Conservation (phyloP, 2,888 invertebrate species). For the Rugalucina vietnamica region DNA sequence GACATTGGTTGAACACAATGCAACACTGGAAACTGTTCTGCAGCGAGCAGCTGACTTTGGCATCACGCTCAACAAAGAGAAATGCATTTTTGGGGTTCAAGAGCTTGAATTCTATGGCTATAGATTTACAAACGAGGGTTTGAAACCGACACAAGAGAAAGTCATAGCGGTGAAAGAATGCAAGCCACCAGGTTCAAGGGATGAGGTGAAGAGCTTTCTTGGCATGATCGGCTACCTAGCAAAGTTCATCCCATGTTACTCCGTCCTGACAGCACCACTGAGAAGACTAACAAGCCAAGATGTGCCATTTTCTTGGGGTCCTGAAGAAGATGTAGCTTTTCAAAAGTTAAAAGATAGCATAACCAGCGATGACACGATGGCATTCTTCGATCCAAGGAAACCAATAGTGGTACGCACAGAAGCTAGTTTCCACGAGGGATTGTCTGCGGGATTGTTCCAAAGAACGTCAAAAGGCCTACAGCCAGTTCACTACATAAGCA, state of each 20-base stretch:
- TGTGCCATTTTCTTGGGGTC: not conserved
- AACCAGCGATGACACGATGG: slow-evolving; percentile 5
- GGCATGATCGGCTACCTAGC: slow-evolving; percentile 26
- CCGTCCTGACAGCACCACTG: not conserved
- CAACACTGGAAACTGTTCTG: not conserved
- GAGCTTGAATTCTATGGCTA: slow-evolving; percentile 25
- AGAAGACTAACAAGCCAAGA: not conserved
- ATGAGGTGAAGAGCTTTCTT: slow-evolving; percentile 17
- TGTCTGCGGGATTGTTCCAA: not conserved
- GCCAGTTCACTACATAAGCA: slow-evolving; percentile 38
- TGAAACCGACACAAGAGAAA: slow-evolving; percentile 19
- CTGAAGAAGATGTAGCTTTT: slow-evolving; percentile 15
- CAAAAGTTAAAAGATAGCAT: slow-evolving; percentile 17
- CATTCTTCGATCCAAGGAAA: not conserved
- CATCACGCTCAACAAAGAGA: not conserved
- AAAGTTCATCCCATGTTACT: slow-evolving; percentile 13
- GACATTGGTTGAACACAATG: not conserved
- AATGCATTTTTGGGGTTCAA: slow-evolving; percentile 3
- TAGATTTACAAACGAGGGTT: slow-evolving; percentile 15
- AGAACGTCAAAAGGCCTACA: slow-evolving; percentile 19
- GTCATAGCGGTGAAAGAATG: slow-evolving; percentile 17
- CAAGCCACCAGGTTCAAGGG: slow-evolving; percentile 28
- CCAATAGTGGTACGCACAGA: not conserved
- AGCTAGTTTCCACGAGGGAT: not conserved
- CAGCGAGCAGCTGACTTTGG: not conserved